A percentile compares a stretch with the other conserved stretches of the same genome.
phyloP scores from a whole-genome alignment of 2,888 invertebrate species.

The Agrotis exclamationis region DNA sequence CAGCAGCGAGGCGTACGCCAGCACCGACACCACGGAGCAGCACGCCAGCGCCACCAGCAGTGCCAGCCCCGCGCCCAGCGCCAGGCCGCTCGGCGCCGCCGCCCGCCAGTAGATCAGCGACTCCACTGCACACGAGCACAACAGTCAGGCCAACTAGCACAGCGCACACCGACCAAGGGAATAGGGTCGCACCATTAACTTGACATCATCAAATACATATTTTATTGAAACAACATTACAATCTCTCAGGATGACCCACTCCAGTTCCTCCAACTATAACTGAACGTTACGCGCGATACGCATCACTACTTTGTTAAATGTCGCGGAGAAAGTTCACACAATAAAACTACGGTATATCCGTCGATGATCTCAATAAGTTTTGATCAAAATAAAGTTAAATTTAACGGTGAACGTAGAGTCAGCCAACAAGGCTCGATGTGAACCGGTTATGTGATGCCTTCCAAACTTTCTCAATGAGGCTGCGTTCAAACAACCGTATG shows the following conservation, averaged over 20 bases:
- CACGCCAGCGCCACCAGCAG: slow-evolving; percentile 98
- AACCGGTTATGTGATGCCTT: slow-evolving; percentile 29
- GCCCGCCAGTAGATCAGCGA: slow-evolving; percentile 99
- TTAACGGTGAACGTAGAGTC: slow-evolving; percentile 13
- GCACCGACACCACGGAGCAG: slow-evolving; percentile 98
- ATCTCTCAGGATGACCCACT: slow-evolving; percentile 34
- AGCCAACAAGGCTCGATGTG: background rate
- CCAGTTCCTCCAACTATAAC: slow-evolving; percentile 42
- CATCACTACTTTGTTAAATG: background rate
- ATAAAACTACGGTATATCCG: slow-evolving; percentile 33
- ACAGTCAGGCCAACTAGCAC: background rate
- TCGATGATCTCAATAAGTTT: slow-evolving; percentile 26
- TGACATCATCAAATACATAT: background rate
- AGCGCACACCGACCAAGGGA: background rate
- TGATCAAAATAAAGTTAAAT: slow-evolving; percentile 1
- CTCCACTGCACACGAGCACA: slow-evolving; percentile 93
- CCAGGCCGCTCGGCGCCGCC: slow-evolving; percentile 98
- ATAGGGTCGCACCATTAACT: slow-evolving; percentile 14
- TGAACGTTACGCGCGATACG: background rate
- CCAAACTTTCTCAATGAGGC: slow-evolving; percentile 28
- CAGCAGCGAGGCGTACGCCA: slow-evolving; percentile 97
- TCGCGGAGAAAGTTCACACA: slow-evolving; percentile 25
- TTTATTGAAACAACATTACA: slow-evolving; percentile 27
- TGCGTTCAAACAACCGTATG: slow-evolving; percentile 20
- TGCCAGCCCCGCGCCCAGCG: slow-evolving; percentile 97